phyloP scores from a whole-genome alignment of 2,797 vertebrate genomes.

The Ceryle rudis region DNA sequence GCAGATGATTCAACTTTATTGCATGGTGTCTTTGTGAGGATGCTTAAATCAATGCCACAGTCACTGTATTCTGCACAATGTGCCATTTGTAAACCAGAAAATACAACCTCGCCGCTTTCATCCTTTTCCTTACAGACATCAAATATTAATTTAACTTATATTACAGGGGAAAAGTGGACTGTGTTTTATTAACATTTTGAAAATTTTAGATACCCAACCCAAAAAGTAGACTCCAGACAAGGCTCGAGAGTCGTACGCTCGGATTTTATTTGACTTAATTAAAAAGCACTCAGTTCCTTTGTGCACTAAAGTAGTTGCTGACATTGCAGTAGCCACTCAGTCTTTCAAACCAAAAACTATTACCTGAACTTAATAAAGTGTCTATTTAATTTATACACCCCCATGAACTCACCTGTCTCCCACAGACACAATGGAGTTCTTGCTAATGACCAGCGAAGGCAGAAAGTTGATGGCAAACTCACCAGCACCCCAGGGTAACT shows the following conservation, averaged over 20 bases:
- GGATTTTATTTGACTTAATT: slow-evolving; percentile 70
- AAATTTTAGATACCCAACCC: slow-evolving; percentile 46
- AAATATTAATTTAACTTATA: slow-evolving; percentile 58
- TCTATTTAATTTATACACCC: slow-evolving; percentile 60
- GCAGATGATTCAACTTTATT: slow-evolving; percentile 69
- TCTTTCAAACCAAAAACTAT: slow-evolving; percentile 69
- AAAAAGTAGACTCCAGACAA: slow-evolving; percentile 40
- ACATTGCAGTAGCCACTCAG: slow-evolving; percentile 60
- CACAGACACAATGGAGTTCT: neutral
- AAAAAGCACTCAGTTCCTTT: slow-evolving; percentile 67
- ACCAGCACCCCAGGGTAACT: neutral
- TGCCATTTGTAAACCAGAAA: slow-evolving; percentile 69
- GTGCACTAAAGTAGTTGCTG: slow-evolving; percentile 56
- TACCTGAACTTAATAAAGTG: slow-evolving; percentile 69
- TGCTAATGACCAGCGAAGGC: neutral
- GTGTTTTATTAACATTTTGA: slow-evolving; percentile 54
- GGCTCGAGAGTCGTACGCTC: slow-evolving; percentile 12
- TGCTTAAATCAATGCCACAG: slow-evolving; percentile 68
- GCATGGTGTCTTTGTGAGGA: slow-evolving; percentile 23
- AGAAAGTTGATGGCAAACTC: neutral
- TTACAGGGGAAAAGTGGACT: slow-evolving; percentile 18
- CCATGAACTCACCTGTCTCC: slow-evolving; percentile 56
- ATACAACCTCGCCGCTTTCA: slow-evolving; percentile 22
- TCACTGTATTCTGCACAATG: slow-evolving; percentile 19
- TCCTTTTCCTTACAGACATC: slow-evolving; percentile 20